Base-by-base conservation (phyloP, 2,113 vertebrate species). In the Bubalus kerabau region DNA sequence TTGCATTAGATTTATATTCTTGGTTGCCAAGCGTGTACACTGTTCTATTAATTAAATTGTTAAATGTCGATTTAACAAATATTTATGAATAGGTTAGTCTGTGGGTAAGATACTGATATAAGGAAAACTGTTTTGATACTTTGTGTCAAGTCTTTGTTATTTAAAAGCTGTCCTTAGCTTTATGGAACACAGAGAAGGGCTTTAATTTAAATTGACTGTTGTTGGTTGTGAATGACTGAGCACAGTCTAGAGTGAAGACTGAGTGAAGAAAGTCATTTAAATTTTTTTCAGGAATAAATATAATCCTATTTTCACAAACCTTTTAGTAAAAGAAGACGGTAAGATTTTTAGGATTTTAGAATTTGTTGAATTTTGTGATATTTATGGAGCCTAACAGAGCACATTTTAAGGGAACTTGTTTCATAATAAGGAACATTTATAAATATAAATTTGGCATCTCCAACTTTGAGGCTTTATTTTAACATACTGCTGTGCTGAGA, bases 391-490 rank as follows among this genome's bases (percentile, higher is more conserved):
- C 57, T 71, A 96, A 92, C 88, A 57, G 74, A 97, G 50, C 83
- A 94, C 89, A 97, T 97, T 98, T 97, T 97, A 89, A 97, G 92
- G 87, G 74, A 95, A 93, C 71, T 97, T 96, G 86, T 96, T 93
- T 98, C 91, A 96, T 98, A 89, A 96, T 96, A 98, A 96, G 94
- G 78, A 97, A 96, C 89, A 93, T 97, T 97, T 98, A 97, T 98
- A 97, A 91, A 83, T 83, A 54, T 83, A 83, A 54, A 83, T 83
- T 46, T 98, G 91, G 92, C 97, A 90, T 97, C 95, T 97, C 97
- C 94, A 97, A 97, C 97, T 97, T 97, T 98, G 93, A 94, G 78
- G 28, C 59, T 98, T 97, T 98, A 97, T 98, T 98, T 98, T 97
- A 98, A 96, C 91, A 95, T 95, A 91, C 96, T 93, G 94, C 94